phyloP scores from a whole-genome alignment of 2,113 vertebrate genomes.

The Neogobius melanostomus region DNA sequence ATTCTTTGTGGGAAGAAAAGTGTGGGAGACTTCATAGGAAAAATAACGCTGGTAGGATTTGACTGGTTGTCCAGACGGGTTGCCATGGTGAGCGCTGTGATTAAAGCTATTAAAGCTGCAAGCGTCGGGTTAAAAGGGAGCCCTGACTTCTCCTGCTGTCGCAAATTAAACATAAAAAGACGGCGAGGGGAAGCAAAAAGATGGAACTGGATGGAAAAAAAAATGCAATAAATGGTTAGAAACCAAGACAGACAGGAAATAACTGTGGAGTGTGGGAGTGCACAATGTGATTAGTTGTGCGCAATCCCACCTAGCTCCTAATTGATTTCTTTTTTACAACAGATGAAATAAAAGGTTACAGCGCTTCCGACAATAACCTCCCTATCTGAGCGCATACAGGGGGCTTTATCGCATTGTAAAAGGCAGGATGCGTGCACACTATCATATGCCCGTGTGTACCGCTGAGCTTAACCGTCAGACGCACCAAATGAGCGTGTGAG shows the following conservation, averaged over 20 bases:
- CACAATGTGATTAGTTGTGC: slow-evolving; percentile 60
- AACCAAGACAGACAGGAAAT: slow-evolving; percentile 4
- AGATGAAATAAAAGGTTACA: slow-evolving; percentile 67
- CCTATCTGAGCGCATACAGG: slow-evolving; percentile 56
- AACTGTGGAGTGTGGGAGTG: slow-evolving; percentile 40
- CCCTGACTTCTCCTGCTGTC: slow-evolving; percentile 59
- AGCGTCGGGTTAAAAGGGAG: slow-evolving; percentile 61
- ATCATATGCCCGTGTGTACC: slow-evolving; percentile 45
- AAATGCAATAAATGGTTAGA: background rate
- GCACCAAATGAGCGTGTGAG: slow-evolving; percentile 20
- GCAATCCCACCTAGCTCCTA: slow-evolving; percentile 48
- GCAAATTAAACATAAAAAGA: slow-evolving; percentile 54
- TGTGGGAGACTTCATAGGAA: slow-evolving; percentile 21
- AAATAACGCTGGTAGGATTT: slow-evolving; percentile 47
- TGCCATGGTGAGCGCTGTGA: slow-evolving; percentile 69
- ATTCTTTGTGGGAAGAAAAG: background rate
- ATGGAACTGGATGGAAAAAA: slow-evolving; percentile 36
- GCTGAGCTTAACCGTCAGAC: slow-evolving; percentile 30
- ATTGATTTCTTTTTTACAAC: slow-evolving; percentile 67
- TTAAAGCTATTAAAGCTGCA: slow-evolving; percentile 71
- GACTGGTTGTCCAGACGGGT: slow-evolving; percentile 62
- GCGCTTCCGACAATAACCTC: slow-evolving; percentile 63
- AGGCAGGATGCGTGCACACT: slow-evolving; percentile 55
- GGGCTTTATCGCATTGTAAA: slow-evolving; percentile 62
- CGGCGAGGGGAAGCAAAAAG: slow-evolving; percentile 33